Evolutionary conservation across 2,888 invertebrate species (phyloP).

Genomic region (Cyaniris semiargus): DNA sequence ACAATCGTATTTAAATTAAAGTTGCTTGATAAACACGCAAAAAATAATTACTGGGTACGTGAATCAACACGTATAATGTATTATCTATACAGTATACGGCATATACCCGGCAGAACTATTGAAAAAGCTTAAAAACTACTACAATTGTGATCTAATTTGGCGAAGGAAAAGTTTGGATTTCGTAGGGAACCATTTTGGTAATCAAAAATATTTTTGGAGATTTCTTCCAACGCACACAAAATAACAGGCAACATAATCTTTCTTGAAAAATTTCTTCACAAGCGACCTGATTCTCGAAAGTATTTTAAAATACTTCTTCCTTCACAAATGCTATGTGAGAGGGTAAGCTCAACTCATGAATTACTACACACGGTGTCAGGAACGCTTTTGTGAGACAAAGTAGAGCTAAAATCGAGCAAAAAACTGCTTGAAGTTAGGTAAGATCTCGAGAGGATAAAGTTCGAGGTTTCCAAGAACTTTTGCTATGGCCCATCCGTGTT

Average conservation of each 20-base stretch:
- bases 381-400: constrained; percentile 15
- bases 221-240: not conserved
- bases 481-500: not conserved
- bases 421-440: constrained; percentile 13
- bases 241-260: not conserved
- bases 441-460: constrained; percentile 10
- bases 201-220: no score
- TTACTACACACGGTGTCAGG: constrained; percentile 10
- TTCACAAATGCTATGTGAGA: constrained; percentile 12
- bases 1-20: no score
- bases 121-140: no score
- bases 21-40: no score
- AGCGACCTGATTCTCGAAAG: not conserved
- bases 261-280: not conserved
- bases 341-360: constrained; percentile 6
- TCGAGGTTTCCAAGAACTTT: not conserved
- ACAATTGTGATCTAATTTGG: no score
- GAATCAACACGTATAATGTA: no score
- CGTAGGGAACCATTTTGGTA: no score
- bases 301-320: not conserved
- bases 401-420: not conserved
- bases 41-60: no score
- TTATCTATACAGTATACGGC: no score
- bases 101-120: no score
- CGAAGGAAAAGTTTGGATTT: no score